Evolutionary conservation across 2,797 vertebrate genomes (phyloP), one percentile per base, ranked within the genome.

Genomic region (Sebastes jordani): DNA sequence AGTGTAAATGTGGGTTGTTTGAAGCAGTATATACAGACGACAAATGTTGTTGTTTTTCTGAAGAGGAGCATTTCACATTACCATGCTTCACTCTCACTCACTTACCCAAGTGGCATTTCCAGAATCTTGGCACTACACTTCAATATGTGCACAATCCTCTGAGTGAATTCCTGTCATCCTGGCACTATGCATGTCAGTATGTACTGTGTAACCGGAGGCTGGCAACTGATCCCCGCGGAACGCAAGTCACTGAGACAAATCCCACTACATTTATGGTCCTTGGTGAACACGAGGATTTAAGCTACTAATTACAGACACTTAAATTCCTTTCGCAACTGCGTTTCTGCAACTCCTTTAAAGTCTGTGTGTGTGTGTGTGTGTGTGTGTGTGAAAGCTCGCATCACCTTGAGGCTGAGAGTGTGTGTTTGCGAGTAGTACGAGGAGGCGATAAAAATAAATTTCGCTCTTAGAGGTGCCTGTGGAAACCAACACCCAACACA

Each of bases 401-500:
- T 63, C 66, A 80, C 9, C 78, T 84, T 7, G 22, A 85, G 80
- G 62, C 76, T 22, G 49, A 64, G 38, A 36, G 67, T 42, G 61
- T 46, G 74, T 38, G 76, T 77, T 55, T 82, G 69, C 29, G 42
- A 18, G 68, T 46, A 78, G 18, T 20, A 74, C 3, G 20, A 60
- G 58, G 66, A 58, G 67, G 80, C 20, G 76, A 87, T 83, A 85
- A 87, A 81, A 80, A 34, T 5, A 80, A 80, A 81, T 29, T 46
- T 74, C 9, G n/a, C 75, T 86, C 55, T 74, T 42, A 36, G 80
- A 81, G 78, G 52, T 29, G 76, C 82, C 83, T 14, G 66, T 75
- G 87, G 84, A 86, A 88, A 89, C 76, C 71, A 68, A 76, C 86
- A 87, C 67, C 82, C 49, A 29, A 25, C 64, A 79, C 90, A 95